Evolutionary conservation across 92 coral and sea anemone species (phyloP).

Genomic region (Epizoanthus illoricatus): DNA sequence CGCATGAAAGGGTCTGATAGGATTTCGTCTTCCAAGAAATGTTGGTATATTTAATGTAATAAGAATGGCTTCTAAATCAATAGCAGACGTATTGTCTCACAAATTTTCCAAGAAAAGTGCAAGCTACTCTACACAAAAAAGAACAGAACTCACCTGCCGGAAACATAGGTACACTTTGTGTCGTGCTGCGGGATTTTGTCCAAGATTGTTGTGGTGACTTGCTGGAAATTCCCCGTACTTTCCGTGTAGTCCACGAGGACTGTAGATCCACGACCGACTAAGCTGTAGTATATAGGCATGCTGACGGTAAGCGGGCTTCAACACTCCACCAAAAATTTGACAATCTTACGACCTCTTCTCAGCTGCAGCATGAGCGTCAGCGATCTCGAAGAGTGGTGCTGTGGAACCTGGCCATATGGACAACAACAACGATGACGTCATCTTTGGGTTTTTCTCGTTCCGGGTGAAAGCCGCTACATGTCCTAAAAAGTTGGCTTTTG

Average conservation of each 20-base stretch:
- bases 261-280: slow-evolving; percentile 85
- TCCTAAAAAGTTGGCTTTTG: too few species aligned
- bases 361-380: too few species aligned
- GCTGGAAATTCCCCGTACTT: slow-evolving; percentile 92
- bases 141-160: slow-evolving; percentile 75
- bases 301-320: not conserved
- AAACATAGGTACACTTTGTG: slow-evolving; percentile 92
- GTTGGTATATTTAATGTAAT: too few species aligned
- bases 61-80: too few species aligned
- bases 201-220: slow-evolving; percentile 81
- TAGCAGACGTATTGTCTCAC: too few species aligned
- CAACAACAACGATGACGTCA: slow-evolving; percentile 25
- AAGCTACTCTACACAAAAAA: too few species aligned
- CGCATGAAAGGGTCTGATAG: too few species aligned
- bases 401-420: slow-evolving; percentile 1
- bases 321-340: not conserved
- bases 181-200: slow-evolving; percentile 84
- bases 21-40: too few species aligned
- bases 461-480: too few species aligned
- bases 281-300: slow-evolving; percentile 92
- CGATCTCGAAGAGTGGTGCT: not conserved
- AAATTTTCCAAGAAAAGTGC: too few species aligned
- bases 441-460: not conserved
- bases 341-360: not conserved
- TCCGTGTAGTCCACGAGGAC: slow-evolving; percentile 93